Evolutionary conservation across 1,140 invertebrate genomes (phyloP), one percentile per base, ranked within the genome.

Genomic region (Trypoxylus dichotomus): DNA sequence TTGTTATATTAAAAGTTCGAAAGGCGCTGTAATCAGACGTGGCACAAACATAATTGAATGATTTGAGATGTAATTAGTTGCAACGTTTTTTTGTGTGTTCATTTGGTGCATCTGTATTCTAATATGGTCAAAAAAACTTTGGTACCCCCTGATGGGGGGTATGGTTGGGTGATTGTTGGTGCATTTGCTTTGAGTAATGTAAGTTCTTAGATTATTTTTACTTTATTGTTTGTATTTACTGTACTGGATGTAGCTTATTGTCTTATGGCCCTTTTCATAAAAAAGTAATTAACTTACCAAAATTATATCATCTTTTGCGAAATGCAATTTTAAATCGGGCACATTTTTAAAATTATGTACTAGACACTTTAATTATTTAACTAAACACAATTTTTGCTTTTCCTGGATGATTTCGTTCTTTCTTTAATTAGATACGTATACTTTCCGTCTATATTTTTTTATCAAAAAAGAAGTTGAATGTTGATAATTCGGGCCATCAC

Each of bases 101-200:
- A n/a, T n/a, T n/a, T 54, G 19, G 47, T n/a, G 15, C 47, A 21
- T 54, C 47, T 19, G 42, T 54, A 54, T 54, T n/a, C 19, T 1
- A 19, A 3, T n/a, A 74, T 43, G 72, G 72, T 42, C 2, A 41
- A 24, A 15, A 75, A 21, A 13, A 54, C 54, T 25, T 42, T 47
- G 24, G 43, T 75, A 25, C 74, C 74, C 27, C 74, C 74, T 8
- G 74, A 75, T 58, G 74, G 74, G 21, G 74, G 74, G 8, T 75
- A 54, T 19, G 74, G 74, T 47, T 75, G 43, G 41, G 74, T 54
- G 21, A 75, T 75, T 24, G 24, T 75, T 10, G 5, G 6, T 7
- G 74, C 74, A 0, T 19, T 42, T 8, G 74, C 74, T 47, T 3
- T 75, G 25, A 27, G 32, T 47, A 27, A 75, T 24, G 74, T 75